Evolutionary conservation across 2,888 invertebrate species (phyloP), one percentile per base, ranked within the genome.

Genomic region (Yponomeuta evonymella): DNA sequence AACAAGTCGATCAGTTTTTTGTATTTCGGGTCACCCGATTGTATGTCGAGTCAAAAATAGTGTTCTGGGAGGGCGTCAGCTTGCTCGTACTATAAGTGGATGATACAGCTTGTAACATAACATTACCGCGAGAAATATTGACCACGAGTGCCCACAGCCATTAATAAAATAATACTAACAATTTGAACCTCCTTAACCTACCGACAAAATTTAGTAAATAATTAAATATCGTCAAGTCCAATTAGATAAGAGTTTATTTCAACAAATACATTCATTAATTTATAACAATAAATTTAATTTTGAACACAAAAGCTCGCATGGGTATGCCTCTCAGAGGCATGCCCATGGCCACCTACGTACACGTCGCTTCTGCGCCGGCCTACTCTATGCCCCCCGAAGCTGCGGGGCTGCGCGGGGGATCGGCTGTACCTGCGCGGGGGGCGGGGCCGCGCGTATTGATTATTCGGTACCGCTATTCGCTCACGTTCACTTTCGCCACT

Each of bases 401-500:
- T 69, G 79, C 75, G 75, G 73, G 75, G 79, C 51, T 77, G 78
- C 74, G 78, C 76, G 72, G 78, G 74, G 78, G 79, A 78, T 77
- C 74, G 75, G 69, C 73, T 73, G 79, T 87, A 89, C 88, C 90
- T 89, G 89, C 89, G 89, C 87, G 72, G 70, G 72, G 71, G 70
- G 15, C 51, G 67, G 85, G 72, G 83, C 81, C 79, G 79, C 79
- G 76, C 75, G 84, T 86, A 86, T 86, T 85, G 86, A 86, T 86
- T 86, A 86, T 86, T 85, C 80, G 77, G 77, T 79, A 83, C 83
- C 65, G 69, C 67, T n/a, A 48, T 69, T 71, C 73, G 70, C 73
- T 70, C 70, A 70, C 87, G 89, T 88, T 90, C 90, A 90, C 90
- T 90, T 91, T 90, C 90, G 86, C 89, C 89, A 87, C 86, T 89